phyloP scores from a whole-genome alignment of 2,888 invertebrate species.

The Panopea generosa region DNA sequence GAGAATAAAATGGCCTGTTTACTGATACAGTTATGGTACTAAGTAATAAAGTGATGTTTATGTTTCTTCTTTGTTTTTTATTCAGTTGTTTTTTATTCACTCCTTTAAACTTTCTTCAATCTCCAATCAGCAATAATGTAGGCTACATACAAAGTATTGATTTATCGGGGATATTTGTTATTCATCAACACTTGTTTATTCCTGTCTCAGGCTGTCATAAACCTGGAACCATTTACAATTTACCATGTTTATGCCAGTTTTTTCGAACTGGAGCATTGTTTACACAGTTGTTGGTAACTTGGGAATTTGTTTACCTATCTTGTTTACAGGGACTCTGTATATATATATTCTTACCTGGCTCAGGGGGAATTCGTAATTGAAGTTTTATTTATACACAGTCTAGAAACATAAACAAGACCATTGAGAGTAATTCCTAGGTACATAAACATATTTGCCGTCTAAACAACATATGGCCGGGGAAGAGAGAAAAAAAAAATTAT shows the following conservation, averaged over 20 bases:
- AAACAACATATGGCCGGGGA: too few relatives aligned
- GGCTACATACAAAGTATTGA: too few relatives aligned
- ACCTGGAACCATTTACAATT: conserved; percentile 53
- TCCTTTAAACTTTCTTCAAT: too few relatives aligned
- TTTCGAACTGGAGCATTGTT: conserved; percentile 66
- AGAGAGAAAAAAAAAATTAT: too few relatives aligned
- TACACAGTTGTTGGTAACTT: conserved; percentile 68
- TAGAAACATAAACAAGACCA: conserved; percentile 41
- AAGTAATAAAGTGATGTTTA: too few relatives aligned
- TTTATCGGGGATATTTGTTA: conserved; percentile 58
- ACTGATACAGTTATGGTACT: too few relatives aligned
- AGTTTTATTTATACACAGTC: conserved; percentile 50
- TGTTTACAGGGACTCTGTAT: conserved; percentile 59
- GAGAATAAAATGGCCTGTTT: too few relatives aligned
- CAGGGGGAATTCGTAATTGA: conserved; percentile 41
- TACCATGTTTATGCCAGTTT: conserved; percentile 72
- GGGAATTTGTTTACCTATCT: conserved; percentile 62
- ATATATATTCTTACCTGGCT: conserved; percentile 19
- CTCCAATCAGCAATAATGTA: too few relatives aligned
- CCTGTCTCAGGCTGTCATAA: conserved; percentile 47
- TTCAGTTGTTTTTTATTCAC: too few relatives aligned
- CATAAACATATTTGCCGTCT: conserved; percentile 1
- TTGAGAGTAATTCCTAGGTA: neutral
- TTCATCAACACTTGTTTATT: conserved; percentile 56
- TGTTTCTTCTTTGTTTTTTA: too few relatives aligned